These are phyloP conservation scores for Plebejus anna DNA, from an alignment of 2,888 invertebrate genomes.

Conservation along the genomic window DNA sequence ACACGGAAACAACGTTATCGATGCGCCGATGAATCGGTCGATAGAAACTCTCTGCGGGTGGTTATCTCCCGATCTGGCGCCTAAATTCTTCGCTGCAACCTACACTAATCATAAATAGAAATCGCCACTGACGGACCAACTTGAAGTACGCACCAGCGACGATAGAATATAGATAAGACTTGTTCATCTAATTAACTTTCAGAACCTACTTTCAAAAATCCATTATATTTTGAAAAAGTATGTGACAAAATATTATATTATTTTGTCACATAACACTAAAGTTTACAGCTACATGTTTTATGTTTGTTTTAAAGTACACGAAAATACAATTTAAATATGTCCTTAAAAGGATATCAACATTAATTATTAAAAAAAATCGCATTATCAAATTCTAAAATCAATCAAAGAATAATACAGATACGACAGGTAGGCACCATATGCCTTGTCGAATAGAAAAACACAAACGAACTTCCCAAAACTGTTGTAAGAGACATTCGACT, in stretches of 20 bases:
- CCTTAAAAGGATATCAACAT: conserved; percentile 7
- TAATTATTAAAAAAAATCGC: conserved; percentile 32
- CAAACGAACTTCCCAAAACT: conserved; percentile 36
- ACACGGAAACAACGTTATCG: conserved; percentile 42
- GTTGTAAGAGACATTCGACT: conserved; percentile 38
- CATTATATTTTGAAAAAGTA: too few relatives aligned
- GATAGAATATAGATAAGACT: conserved; percentile 42
- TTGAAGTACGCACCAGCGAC: conserved; percentile 32
- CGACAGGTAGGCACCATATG: conserved; percentile 57
- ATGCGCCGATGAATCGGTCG: conserved; percentile 50
- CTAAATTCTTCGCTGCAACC: conserved; percentile 62
- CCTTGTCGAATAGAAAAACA: conserved; percentile 44
- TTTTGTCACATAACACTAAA: too few relatives aligned
- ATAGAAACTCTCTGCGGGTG: conserved; percentile 45
- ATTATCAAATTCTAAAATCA: conserved; percentile 54
- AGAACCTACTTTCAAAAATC: background rate
- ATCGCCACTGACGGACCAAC: conserved; percentile 49
- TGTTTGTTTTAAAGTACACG: conserved; percentile 28
- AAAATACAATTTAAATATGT: conserved; percentile 34
- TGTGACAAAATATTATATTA: too few relatives aligned
- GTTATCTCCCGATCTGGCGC: conserved; percentile 68
- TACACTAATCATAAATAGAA: conserved; percentile 40
- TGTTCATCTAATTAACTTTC: background rate
- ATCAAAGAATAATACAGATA: conserved; percentile 55
- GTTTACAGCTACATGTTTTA: conserved; percentile 5